Conservation (phyloP, 2,113 vertebrate species). For the Ondatra zibethicus region DNA sequence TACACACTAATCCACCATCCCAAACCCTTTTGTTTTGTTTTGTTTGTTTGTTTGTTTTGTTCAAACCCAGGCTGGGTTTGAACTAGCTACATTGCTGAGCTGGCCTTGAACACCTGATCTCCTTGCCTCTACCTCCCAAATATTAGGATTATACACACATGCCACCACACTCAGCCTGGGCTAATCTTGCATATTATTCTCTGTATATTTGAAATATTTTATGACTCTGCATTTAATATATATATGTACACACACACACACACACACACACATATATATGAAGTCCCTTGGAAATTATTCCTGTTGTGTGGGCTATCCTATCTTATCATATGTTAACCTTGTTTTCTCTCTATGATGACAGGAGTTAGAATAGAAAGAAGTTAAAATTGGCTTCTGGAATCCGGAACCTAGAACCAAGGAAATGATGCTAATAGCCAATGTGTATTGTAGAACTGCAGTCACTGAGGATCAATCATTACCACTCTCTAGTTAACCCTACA, state of each 20-base stretch:
- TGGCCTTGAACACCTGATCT: not conserved
- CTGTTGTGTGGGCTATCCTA: not conserved
- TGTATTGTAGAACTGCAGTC: not conserved
- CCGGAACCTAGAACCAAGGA: not conserved
- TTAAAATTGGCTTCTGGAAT: not conserved
- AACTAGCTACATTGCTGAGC: not conserved
- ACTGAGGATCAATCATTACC: not conserved
- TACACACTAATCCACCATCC: not conserved
- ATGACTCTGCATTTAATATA: not conserved
- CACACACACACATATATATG: too few species aligned
- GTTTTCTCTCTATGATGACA: not conserved
- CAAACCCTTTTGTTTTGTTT: not conserved
- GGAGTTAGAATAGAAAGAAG: not conserved
- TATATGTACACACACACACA: too few species aligned
- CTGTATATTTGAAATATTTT: not conserved
- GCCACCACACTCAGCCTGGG: not conserved
- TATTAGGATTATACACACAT: not conserved
- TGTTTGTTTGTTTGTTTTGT: not conserved
- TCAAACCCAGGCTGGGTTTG: not conserved
- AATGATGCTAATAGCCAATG: too few species aligned
- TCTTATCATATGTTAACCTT: not conserved
- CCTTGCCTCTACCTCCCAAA: not conserved
- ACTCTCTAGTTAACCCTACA: not conserved
- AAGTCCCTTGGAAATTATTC: not conserved
- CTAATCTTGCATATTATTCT: not conserved